Conservation (phyloP, 2,797 vertebrate species). For the Thaleichthys pacificus region DNA sequence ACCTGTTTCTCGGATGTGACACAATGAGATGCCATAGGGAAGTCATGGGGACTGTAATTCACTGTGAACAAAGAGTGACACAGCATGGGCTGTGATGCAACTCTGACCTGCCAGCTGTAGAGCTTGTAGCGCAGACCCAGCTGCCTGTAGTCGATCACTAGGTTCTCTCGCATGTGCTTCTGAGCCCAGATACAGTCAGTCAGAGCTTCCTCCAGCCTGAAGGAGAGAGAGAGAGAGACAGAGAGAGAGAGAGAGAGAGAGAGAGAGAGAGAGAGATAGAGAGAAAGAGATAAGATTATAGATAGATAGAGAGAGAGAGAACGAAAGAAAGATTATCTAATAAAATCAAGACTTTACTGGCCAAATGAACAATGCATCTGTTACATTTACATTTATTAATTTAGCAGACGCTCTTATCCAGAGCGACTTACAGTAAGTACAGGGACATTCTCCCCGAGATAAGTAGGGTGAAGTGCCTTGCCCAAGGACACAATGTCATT, state of each 20-base stretch:
- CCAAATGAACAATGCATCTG: too few species aligned
- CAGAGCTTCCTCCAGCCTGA: constrained; percentile 83
- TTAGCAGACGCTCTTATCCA: too few species aligned
- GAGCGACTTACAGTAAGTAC: too few species aligned
- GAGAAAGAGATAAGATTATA: not conserved
- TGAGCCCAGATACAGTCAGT: constrained; percentile 81
- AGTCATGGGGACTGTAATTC: not conserved
- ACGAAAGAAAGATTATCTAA: not conserved
- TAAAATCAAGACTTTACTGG: not conserved
- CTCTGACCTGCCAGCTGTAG: constrained; percentile 85
- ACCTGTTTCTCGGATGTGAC: not conserved
- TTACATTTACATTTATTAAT: too few species aligned
- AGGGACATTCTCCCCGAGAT: too few species aligned
- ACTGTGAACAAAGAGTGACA: not conserved
- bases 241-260: not conserved
- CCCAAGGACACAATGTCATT: too few species aligned
- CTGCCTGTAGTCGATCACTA: constrained; percentile 88
- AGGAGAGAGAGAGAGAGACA: not conserved
- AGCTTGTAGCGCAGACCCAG: constrained; percentile 86
- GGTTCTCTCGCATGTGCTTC: constrained; percentile 81
- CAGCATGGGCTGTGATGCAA: not conserved
- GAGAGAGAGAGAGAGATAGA: constrained; percentile 5
- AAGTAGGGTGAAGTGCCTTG: too few species aligned
- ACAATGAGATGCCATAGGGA: not conserved
- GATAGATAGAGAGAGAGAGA: not conserved